These are phyloP conservation scores for Terebella lapidaria DNA, from an alignment of 2,888 invertebrate species.

Conservation along the genomic window DNA sequence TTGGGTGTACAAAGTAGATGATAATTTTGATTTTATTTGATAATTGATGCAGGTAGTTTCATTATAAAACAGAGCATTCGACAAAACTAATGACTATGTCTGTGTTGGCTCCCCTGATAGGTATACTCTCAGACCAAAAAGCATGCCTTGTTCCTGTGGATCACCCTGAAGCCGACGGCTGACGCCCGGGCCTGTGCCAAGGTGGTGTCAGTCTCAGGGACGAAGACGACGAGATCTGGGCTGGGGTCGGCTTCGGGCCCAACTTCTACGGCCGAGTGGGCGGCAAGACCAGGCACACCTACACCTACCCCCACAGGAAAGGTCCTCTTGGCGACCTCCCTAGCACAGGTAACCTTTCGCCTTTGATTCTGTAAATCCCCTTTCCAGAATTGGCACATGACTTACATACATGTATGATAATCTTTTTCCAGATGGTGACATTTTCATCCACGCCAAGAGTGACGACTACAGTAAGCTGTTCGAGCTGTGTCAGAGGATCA, in stretches of 20 bases:
- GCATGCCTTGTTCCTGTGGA: conserved; percentile 51
- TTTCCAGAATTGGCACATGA: too few relatives aligned
- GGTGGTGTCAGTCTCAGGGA: conserved; percentile 36
- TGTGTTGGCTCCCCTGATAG: too few relatives aligned
- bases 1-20: background rate
- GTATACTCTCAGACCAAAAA: conserved; percentile 47
- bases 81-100: too few relatives aligned
- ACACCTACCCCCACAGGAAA: conserved; percentile 38
- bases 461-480: conserved; percentile 47
- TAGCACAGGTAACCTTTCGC: conserved; percentile 11
- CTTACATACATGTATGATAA: background rate
- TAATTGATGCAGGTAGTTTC: background rate
- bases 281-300: conserved; percentile 32
- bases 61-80: background rate
- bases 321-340: conserved; percentile 46
- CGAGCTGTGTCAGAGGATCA: conserved; percentile 41
- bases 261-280: conserved; percentile 42
- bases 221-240: conserved; percentile 47
- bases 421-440: conserved; percentile 43
- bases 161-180: conserved; percentile 42
- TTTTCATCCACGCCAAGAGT: conserved; percentile 51
- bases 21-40: background rate
- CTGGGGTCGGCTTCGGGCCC: conserved; percentile 52
- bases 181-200: conserved; percentile 43
- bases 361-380: too few relatives aligned